Base-by-base conservation (phyloP, 2,888 invertebrate genomes). In the Perithous albicinctus region DNA sequence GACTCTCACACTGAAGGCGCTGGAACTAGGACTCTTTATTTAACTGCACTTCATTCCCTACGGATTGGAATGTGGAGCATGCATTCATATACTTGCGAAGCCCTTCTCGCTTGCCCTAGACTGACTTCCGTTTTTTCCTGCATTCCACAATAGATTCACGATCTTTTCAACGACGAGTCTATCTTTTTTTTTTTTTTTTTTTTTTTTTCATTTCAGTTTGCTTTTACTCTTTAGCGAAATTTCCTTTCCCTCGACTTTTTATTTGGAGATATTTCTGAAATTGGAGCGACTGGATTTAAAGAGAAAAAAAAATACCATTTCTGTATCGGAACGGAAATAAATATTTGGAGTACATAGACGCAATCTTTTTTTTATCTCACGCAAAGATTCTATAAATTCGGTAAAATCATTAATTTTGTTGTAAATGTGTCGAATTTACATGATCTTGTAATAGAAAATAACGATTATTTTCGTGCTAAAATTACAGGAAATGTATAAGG, bases 41-140 rank as follows among this genome's bases (percentile, higher is more conserved):
- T 59, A 78, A 82, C 78, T 70, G 82, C 82, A 82, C 78, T 82
- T 74, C 82, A 72, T 82, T 78, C 70, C 59, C 38, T 51, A 59
- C 8, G 18, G 48, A 41, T 41, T 69, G 61, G 43, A 67, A 67
- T 66, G 51, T 75, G 54, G 67, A 70, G 41, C 78, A 66, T 75
- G 64, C 43, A 75, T 82, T 75, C 78, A 43, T 70, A 64, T 32
- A 75, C 70, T n/a, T n/a, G n/a, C 51, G 75, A 66, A 56, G 70
- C 78, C 64, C 15, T 12, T 66, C 75, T 72, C 51, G 64, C 56
- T 75, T 70, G 29, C 54, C 46, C 38, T 32, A 26, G 23, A 20
- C 26, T 56, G 51, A 32, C 43, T 35, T 23, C 48, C 23, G 4
- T 12, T 35, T 38, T 20, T n/a, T 48, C 7, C 32, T 72, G 12